Percentiles rank a stretch among this genome's conserved stretches.
Evolutionary conservation across 2,888 invertebrate species (phyloP).

Genomic region (Bedellia somnulentella): DNA sequence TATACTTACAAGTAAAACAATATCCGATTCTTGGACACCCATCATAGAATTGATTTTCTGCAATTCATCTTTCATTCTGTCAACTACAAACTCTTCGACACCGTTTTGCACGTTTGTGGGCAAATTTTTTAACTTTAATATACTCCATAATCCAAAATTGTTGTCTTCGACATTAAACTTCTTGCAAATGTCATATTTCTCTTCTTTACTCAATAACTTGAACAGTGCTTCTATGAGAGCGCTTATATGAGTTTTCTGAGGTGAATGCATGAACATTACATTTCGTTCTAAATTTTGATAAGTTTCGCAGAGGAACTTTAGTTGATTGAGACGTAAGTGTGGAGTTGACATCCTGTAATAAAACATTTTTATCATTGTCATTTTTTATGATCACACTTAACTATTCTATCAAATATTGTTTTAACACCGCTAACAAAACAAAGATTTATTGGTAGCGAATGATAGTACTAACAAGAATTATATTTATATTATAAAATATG

Average conservation of each 20-base stretch:
- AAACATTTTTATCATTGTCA: not conserved
- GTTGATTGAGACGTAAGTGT: constrained; percentile 5
- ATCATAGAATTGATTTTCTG: no score
- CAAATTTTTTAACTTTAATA: constrained; percentile 21
- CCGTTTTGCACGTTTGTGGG: constrained; percentile 17
- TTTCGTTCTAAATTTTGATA: constrained; percentile 23
- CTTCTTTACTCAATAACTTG: constrained; percentile 19
- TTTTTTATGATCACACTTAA: not conserved
- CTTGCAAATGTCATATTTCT: constrained; percentile 22
- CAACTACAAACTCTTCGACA: constrained; percentile 15
- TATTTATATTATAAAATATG: no score
- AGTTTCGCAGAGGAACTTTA: constrained; percentile 18
- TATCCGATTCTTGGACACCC: no score
- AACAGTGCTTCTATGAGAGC: constrained; percentile 24
- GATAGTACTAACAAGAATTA: no score
- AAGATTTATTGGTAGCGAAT: no score
- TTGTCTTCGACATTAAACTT: constrained; percentile 20
- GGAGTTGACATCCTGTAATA: constrained; percentile 6
- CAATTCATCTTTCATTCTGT: constrained; percentile 17
- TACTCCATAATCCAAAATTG: constrained; percentile 24
- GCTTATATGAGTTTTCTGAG: constrained; percentile 25
- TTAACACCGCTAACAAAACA: no score
- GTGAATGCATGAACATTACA: constrained; percentile 19
- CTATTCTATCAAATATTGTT: no score
- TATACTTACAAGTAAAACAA: no score